A percentile compares a stretch with the other conserved stretches of the same genome.
Conservation (phyloP, 1,140 invertebrate species). For the Rhagoletis pomonella region DNA sequence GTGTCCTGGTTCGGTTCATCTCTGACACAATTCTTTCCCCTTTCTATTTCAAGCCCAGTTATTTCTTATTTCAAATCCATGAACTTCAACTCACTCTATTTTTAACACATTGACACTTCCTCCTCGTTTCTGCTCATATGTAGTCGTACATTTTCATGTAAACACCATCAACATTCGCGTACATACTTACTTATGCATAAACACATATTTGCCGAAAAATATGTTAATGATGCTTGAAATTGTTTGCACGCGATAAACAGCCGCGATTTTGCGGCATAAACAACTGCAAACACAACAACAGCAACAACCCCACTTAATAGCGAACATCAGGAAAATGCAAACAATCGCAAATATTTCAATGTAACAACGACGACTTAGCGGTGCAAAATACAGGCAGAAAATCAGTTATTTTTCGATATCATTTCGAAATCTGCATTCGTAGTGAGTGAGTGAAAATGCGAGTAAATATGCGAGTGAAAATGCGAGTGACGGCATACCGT, state of each 20-base stretch:
- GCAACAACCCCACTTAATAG: not conserved
- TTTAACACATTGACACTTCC: not conserved
- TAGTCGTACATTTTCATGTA: not conserved
- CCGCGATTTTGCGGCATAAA: slow-evolving; percentile 19
- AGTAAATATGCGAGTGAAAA: not conserved
- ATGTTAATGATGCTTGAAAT: slow-evolving; percentile 53
- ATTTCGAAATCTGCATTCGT: not conserved
- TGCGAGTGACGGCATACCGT: not conserved
- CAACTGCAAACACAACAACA: not conserved
- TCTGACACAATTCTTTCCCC: too few species aligned
- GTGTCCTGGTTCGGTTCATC: too few species aligned
- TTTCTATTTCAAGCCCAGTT: too few species aligned
- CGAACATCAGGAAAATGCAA: slow-evolving; percentile 32
- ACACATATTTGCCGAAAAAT: slow-evolving; percentile 49
- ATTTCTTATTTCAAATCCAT: not conserved
- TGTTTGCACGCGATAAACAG: slow-evolving; percentile 45
- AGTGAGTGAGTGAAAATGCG: not conserved
- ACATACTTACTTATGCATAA: not conserved
- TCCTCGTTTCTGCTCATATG: not conserved
- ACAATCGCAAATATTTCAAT: slow-evolving; percentile 28
- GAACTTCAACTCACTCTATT: not conserved
- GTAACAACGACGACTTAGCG: not conserved
- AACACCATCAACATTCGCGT: not conserved
- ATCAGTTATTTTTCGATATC: not conserved
- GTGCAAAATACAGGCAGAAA: not conserved